phyloP scores from a whole-genome alignment of 2,797 vertebrate genomes.

The Enteromius thamalakanensis region DNA sequence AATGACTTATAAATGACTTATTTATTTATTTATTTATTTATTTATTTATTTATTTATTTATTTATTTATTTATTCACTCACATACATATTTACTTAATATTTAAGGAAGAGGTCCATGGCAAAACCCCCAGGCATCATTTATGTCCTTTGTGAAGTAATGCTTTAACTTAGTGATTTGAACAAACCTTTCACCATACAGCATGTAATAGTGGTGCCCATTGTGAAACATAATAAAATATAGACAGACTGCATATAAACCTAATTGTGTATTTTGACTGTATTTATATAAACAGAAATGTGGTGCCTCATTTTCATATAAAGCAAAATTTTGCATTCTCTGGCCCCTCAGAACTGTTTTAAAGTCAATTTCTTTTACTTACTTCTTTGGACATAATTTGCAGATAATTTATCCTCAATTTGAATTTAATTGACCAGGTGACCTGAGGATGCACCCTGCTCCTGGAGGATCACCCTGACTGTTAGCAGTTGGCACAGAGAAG shows the following conservation, averaged over 20 bases:
- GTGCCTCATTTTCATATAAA: background rate
- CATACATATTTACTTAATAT: background rate
- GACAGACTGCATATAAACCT: background rate
- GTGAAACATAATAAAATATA: background rate
- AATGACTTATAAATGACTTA: background rate
- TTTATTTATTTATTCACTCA: background rate
- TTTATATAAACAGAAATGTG: background rate
- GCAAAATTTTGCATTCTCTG: conserved; percentile 11
- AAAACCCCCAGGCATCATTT: background rate
- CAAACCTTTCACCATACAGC: background rate
- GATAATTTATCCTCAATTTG: conserved; percentile 78
- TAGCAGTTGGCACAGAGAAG: conserved; percentile 57
- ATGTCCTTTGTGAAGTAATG: background rate
- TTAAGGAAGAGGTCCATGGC: background rate
- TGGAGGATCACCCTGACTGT: conserved; percentile 59
- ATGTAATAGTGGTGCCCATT: background rate
- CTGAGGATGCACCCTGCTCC: conserved; percentile 69
- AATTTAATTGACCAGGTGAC: conserved; percentile 85
- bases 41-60: background rate
- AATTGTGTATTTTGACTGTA: background rate
- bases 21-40: background rate
- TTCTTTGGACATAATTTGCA: conserved; percentile 76
- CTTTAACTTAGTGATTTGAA: too few species aligned
- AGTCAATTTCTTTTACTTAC: conserved; percentile 58
- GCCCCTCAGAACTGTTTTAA: conserved; percentile 42